Evolutionary conservation across 2,797 vertebrate species (phyloP).

Genomic region (Acrocephalus scirpaceus): DNA sequence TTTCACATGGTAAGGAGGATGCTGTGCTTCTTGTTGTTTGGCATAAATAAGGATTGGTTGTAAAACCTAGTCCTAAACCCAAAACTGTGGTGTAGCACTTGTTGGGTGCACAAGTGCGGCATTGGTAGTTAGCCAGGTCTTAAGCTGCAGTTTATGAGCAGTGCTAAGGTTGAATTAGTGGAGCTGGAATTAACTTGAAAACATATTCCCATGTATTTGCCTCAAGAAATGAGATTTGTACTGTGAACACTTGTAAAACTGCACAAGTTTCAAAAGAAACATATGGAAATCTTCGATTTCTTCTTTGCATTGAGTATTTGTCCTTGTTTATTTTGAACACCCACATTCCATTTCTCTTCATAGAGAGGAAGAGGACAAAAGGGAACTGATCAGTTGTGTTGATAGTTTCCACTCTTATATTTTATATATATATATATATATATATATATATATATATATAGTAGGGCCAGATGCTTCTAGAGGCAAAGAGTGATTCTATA

Average conservation of each 20-base stretch:
- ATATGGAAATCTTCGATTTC: not conserved
- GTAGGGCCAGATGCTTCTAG: not conserved
- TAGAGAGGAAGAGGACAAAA: not conserved
- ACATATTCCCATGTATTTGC: not conserved
- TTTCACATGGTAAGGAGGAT: not conserved
- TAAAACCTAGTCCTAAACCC: not conserved
- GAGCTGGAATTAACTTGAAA: not conserved
- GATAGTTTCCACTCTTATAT: not conserved
- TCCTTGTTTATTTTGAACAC: not conserved
- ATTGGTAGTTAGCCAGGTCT: not conserved
- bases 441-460: too few relatives aligned
- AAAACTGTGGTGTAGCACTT: not conserved
- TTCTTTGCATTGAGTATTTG: not conserved
- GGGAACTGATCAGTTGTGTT: not conserved
- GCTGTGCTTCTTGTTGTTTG: not conserved
- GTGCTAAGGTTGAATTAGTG: not conserved
- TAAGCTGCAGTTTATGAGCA: not conserved
- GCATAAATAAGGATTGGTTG: not conserved
- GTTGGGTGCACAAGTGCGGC: not conserved
- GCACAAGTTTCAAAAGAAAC: not conserved
- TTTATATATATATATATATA: too few relatives aligned
- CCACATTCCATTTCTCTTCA: not conserved
- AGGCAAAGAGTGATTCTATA: accelerated
- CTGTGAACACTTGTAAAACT: not conserved
- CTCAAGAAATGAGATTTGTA: not conserved